Percentiles rank a stretch among this genome's conserved stretches.
phyloP scores from a whole-genome alignment of 2,113 vertebrate species.

The Dolichallabes microphthalmus region DNA sequence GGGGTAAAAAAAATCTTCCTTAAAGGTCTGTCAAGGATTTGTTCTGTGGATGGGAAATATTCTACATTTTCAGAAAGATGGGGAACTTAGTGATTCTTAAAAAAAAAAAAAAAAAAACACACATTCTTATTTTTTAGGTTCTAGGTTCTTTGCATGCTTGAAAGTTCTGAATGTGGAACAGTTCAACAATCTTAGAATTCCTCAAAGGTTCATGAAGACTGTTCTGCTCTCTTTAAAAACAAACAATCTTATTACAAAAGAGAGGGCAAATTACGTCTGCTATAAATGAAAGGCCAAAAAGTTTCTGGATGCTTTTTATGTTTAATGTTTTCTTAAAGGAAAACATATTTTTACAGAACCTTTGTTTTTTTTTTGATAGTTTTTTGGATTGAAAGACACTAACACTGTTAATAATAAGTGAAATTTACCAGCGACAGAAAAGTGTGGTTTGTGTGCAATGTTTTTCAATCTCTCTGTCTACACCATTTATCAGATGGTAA shows the following conservation, averaged over 20 bases:
- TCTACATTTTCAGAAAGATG: neutral
- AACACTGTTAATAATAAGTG: neutral
- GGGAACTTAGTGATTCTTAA: neutral
- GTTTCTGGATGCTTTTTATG: too few species aligned
- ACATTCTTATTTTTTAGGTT: too few species aligned
- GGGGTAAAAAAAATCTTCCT: neutral
- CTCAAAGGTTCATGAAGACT: neutral
- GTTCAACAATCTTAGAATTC: neutral
- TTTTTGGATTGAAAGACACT: too few species aligned
- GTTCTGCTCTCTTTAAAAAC: neutral
- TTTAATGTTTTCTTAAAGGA: too few species aligned
- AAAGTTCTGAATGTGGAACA: neutral
- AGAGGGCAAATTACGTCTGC: too few species aligned
- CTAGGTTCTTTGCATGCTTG: neutral
- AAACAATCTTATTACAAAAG: neutral
- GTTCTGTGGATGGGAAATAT: neutral
- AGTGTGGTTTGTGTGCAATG: neutral
- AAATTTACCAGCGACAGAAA: neutral
- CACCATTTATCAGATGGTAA: neutral
- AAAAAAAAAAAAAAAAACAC: too few species aligned
- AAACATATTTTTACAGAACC: neutral
- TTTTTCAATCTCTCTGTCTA: neutral
- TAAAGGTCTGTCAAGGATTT: neutral
- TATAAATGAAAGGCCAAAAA: neutral
- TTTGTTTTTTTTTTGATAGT: neutral